Evolutionary conservation across 2,797 vertebrate genomes (phyloP).

Genomic region (Halcyon chelicuti): DNA sequence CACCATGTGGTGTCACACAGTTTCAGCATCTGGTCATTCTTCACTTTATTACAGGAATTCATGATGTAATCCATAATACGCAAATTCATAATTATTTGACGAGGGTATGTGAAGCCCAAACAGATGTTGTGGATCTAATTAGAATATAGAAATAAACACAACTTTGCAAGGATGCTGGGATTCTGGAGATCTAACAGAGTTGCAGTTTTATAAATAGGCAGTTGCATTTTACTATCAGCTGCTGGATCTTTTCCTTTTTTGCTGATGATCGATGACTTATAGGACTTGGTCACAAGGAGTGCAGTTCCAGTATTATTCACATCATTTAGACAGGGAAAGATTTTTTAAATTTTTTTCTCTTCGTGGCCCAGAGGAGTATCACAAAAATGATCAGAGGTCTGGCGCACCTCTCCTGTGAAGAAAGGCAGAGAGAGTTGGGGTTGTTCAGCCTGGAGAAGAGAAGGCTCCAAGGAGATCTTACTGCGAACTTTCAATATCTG

Average conservation of each 20-base stretch:
- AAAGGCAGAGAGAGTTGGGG: neutral
- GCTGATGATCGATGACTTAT: neutral
- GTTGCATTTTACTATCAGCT: neutral
- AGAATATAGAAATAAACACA: neutral
- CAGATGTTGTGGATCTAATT: conserved; percentile 3
- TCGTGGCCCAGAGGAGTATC: neutral
- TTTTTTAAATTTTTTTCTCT: neutral
- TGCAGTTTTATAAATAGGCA: neutral
- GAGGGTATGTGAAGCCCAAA: neutral
- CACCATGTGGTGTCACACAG: neutral
- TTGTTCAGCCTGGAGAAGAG: neutral
- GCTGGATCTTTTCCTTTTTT: neutral
- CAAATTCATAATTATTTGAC: neutral
- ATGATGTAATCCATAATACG: neutral
- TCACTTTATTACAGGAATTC: neutral
- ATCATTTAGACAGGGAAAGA: neutral
- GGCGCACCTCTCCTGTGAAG: neutral
- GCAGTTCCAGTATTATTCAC: neutral
- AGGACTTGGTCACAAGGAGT: neutral
- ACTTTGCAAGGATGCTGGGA: neutral
- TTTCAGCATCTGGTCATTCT: conserved; percentile 23
- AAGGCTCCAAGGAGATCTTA: neutral
- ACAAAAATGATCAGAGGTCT: neutral
- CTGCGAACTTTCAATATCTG: neutral
- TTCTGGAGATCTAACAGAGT: neutral